Evolutionary conservation across 2,797 vertebrate genomes (phyloP).

Genomic region (Hemibagrus guttatus): DNA sequence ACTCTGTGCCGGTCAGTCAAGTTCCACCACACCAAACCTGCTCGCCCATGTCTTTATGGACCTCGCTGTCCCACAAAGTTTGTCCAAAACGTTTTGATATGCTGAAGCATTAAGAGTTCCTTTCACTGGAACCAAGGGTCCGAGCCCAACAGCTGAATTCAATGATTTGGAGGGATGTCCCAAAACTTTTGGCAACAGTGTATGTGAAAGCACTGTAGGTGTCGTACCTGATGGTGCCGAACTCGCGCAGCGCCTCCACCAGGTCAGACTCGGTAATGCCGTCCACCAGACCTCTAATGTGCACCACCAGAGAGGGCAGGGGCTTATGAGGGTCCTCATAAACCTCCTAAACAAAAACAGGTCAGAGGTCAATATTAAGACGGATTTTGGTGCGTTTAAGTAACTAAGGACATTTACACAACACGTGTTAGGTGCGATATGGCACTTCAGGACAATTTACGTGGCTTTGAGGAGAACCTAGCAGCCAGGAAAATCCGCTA

Average conservation of each 20-base stretch:
- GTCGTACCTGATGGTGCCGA: constrained; percentile 89
- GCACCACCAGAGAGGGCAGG: constrained; percentile 90
- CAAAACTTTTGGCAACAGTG: too few relatives aligned
- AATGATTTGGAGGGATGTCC: too few relatives aligned
- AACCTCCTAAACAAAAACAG: constrained; percentile 75
- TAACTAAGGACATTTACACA: background rate
- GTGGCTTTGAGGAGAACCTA: background rate
- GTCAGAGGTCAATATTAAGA: background rate
- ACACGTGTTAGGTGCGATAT: too few relatives aligned
- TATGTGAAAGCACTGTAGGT: background rate
- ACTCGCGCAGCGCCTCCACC: constrained; percentile 93
- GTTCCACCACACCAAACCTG: too few relatives aligned
- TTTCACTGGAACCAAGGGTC: too few relatives aligned
- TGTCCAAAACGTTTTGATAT: too few relatives aligned
- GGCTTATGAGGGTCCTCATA: constrained; percentile 95
- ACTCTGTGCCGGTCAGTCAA: too few relatives aligned
- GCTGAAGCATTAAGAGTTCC: too few relatives aligned
- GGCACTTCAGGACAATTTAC: background rate
- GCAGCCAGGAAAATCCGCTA: background rate
- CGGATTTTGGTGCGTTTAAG: background rate
- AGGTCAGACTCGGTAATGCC: constrained; percentile 92
- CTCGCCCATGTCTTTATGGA: too few relatives aligned
- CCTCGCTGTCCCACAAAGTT: too few relatives aligned
- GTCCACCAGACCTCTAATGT: constrained; percentile 90
- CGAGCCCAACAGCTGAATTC: too few relatives aligned